These are phyloP conservation scores for Phaethon lepturus DNA, from an alignment of 2,113 vertebrate species.

Conservation along the genomic window DNA sequence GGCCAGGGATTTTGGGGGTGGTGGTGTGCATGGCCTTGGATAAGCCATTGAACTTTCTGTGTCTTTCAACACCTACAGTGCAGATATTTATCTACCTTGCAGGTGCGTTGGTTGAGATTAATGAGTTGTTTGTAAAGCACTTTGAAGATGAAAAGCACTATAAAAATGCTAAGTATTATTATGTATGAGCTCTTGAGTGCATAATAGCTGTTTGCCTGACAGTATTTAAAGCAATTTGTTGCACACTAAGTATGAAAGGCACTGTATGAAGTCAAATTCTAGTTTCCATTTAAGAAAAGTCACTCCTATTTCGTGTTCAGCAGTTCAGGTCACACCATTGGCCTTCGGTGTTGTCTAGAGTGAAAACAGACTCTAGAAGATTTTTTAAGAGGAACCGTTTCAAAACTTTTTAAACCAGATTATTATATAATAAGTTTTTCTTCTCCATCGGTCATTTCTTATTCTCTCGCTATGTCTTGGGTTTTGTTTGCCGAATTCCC, in stretches of 20 bases:
- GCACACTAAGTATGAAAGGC: background rate
- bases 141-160: constrained; percentile 60
- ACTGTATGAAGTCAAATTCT: background rate
- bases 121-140: constrained; percentile 69
- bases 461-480: background rate
- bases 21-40: background rate
- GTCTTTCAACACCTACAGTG: constrained; percentile 3
- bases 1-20: background rate
- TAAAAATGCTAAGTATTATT: constrained; percentile 67
- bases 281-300: constrained; percentile 16
- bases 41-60: background rate
- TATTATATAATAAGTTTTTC: background rate
- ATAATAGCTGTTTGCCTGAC: constrained; percentile 52
- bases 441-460: background rate
- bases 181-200: constrained; percentile 44
- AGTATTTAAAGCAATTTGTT: constrained; percentile 47
- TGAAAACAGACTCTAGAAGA: background rate
- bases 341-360: background rate
- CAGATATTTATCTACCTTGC: constrained; percentile 34
- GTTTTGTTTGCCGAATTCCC: background rate
- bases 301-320: background rate
- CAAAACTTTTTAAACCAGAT: background rate
- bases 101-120: constrained; percentile 45
- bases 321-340: background rate
- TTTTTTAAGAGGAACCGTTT: background rate